Evolutionary conservation across 2,113 vertebrate genomes (phyloP).

Genomic region (Triplophysa rosa): DNA sequence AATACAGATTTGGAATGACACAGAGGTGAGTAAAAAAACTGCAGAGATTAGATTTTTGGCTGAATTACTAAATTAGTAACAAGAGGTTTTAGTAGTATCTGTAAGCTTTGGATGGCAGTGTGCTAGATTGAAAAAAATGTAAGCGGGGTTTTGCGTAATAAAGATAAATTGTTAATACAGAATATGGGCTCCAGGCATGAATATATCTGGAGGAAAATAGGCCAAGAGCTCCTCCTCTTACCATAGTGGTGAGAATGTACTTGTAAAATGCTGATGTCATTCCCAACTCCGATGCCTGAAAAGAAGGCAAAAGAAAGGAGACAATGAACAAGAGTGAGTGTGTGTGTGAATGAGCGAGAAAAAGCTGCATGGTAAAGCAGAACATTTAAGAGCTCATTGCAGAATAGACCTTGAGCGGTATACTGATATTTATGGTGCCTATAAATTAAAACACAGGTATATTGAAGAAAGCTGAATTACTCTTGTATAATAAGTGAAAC

Average conservation of each 20-base stretch:
- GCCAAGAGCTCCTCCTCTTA: constrained; percentile 62
- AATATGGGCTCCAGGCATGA: constrained; percentile 25
- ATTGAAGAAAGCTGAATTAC: constrained; percentile 38
- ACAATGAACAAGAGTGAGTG: not conserved
- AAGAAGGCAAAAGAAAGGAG: constrained; percentile 12
- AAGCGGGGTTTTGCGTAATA: not conserved
- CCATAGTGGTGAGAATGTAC: constrained; percentile 93
- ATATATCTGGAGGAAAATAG: constrained; percentile 31
- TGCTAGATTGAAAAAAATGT: not conserved
- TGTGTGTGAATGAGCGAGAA: not conserved
- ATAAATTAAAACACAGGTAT: constrained; percentile 9
- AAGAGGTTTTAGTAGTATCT: not conserved
- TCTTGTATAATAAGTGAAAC: constrained; percentile 36
- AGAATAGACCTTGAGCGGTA: constrained; percentile 3
- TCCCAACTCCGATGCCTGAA: constrained; percentile 82
- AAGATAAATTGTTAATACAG: constrained; percentile 37
- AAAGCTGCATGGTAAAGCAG: constrained; percentile 13
- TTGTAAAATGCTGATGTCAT: constrained; percentile 93
- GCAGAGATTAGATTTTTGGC: not conserved
- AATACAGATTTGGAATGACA: too few relatives aligned
- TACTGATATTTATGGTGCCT: not conserved
- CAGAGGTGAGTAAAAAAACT: too few relatives aligned
- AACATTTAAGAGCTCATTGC: not conserved
- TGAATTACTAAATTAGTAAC: not conserved
- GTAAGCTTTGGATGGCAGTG: constrained; percentile 32